Evolutionary conservation across 2,113 vertebrate genomes (phyloP).

Genomic region (Euleptes europaea): DNA sequence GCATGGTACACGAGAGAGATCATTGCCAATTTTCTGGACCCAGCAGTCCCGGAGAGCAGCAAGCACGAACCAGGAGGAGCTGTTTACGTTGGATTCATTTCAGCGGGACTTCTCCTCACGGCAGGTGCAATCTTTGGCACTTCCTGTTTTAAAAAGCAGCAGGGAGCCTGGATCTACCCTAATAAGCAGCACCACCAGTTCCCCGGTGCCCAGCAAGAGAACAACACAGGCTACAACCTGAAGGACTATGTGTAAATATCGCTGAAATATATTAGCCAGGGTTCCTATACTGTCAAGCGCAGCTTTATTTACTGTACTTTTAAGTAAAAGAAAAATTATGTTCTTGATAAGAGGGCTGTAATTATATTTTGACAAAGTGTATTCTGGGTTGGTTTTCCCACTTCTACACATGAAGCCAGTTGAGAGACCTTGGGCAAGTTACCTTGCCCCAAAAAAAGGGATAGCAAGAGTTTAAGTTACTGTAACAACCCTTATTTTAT

Average conservation of each 20-base stretch:
- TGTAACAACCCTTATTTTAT: slow-evolving; percentile 32
- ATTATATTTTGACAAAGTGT: slow-evolving; percentile 18
- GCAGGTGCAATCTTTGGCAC: slow-evolving; percentile 91
- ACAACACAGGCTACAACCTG: slow-evolving; percentile 83
- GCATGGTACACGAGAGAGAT: slow-evolving; percentile 95
- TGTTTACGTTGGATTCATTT: slow-evolving; percentile 89
- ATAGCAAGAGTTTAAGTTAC: neutral
- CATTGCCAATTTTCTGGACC: slow-evolving; percentile 88
- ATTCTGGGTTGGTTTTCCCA: no score
- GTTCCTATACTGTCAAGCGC: slow-evolving; percentile 4
- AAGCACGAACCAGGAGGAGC: slow-evolving; percentile 94
- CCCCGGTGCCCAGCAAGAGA: slow-evolving; percentile 76
- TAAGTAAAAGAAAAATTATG: slow-evolving; percentile 31
- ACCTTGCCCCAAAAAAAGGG: slow-evolving; percentile 7
- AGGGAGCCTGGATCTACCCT: slow-evolving; percentile 75
- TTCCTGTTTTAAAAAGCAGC: slow-evolving; percentile 82
- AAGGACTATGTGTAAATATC: slow-evolving; percentile 91
- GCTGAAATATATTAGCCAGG: neutral
- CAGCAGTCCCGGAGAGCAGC: slow-evolving; percentile 86
- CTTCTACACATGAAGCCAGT: no score
- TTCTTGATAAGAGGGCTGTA: slow-evolving; percentile 8
- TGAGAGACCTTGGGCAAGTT: no score
- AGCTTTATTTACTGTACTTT: slow-evolving; percentile 27
- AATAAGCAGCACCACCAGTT: slow-evolving; percentile 76
- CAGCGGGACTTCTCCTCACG: slow-evolving; percentile 84